A percentile compares a stretch with the other conserved stretches of the same genome.
These are phyloP conservation scores for Scaptomyza graminum DNA, from an alignment of 1,140 invertebrate species.

Conservation along the genomic window DNA sequence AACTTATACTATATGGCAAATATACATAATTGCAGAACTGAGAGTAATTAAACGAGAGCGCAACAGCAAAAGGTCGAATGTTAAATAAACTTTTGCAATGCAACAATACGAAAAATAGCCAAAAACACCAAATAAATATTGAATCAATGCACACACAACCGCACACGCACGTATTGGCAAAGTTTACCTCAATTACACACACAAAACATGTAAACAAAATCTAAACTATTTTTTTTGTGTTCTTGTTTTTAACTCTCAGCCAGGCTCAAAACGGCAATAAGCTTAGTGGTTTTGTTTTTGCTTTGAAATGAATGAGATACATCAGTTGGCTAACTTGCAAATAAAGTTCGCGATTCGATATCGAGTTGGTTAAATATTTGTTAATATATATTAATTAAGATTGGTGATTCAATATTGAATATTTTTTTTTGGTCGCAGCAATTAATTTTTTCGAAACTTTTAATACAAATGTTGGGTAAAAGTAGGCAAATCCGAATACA, in stretches of 20 bases:
- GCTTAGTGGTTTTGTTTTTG: not conserved
- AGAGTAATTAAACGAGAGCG: conserved; percentile 43
- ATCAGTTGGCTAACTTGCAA: not conserved
- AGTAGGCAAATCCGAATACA: too few relatives aligned
- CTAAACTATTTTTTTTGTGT: not conserved
- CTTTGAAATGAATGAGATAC: too few relatives aligned
- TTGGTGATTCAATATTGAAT: too few relatives aligned
- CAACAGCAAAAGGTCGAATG: conserved; percentile 11
- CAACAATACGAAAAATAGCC: conserved; percentile 9
- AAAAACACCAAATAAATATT: conserved; percentile 42
- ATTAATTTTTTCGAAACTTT: too few relatives aligned
- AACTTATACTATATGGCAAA: conserved; percentile 28
- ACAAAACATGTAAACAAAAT: conserved; percentile 7
- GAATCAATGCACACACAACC: conserved; percentile 32
- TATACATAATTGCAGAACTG: conserved; percentile 25
- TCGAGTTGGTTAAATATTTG: not conserved
- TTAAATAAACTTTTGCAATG: conserved; percentile 20
- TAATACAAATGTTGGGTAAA: too few relatives aligned
- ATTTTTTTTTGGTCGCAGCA: too few relatives aligned
- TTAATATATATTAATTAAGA: too few relatives aligned
- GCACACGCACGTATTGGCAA: conserved; percentile 13
- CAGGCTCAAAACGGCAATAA: not conserved
- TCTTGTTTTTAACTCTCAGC: too few relatives aligned
- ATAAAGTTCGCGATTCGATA: not conserved
- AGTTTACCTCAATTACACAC: conserved; percentile 15